Percentiles rank a stretch among this genome's conserved stretches.
These are phyloP conservation scores for Anorthoa munda DNA, from an alignment of 2,888 invertebrate species.

Conservation along the genomic window DNA sequence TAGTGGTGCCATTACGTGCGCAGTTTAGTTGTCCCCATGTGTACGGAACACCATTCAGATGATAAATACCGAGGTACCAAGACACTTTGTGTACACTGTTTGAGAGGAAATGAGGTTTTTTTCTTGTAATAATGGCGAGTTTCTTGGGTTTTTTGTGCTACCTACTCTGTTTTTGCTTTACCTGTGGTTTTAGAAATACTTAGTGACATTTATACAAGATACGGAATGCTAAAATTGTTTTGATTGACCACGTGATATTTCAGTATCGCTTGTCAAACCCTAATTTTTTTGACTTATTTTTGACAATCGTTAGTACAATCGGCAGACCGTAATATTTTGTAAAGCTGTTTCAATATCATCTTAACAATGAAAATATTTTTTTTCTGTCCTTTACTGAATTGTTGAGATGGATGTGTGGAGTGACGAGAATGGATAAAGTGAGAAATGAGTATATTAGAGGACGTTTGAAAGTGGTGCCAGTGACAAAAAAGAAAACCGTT, in stretches of 20 bases:
- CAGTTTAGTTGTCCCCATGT: slow-evolving; percentile 78
- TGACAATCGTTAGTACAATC: not conserved
- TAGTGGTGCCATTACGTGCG: slow-evolving; percentile 75
- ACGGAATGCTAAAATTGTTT: not conserved
- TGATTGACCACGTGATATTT: not conserved
- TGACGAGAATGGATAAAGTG: no score
- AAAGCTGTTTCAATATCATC: no score
- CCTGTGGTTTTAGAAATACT: no score
- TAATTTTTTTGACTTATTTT: accelerated
- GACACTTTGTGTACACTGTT: slow-evolving; percentile 34
- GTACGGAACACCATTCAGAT: slow-evolving; percentile 73
- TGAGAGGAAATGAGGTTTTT: slow-evolving; percentile 19
- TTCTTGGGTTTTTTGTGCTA: not conserved
- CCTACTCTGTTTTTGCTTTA: not conserved
- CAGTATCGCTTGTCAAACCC: not conserved
- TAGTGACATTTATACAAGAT: not conserved
- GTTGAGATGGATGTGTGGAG: no score
- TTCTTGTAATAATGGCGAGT: not conserved
- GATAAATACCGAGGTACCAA: slow-evolving; percentile 70
- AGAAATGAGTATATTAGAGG: no score
- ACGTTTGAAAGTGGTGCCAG: no score
- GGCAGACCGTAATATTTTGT: no score
- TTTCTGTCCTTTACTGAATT: not conserved
- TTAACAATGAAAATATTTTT: not conserved
- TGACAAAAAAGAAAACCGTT: no score